Base-by-base conservation (phyloP, 2,888 invertebrate genomes). In the Aspidiotus destructor region DNA sequence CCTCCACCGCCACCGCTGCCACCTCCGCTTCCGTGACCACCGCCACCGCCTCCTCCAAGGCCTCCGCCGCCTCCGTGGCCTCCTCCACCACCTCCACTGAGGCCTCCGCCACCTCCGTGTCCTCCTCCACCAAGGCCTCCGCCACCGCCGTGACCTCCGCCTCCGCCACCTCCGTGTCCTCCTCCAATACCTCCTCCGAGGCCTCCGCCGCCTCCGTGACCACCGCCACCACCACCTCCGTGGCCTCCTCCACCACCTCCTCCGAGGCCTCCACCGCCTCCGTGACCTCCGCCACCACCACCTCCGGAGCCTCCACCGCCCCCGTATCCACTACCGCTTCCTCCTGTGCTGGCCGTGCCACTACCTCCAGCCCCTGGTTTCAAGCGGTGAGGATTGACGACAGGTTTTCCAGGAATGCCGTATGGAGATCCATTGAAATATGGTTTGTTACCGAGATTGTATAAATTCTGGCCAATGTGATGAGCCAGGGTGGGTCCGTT, bases 321-420 rank as follows among this genome's bases (percentile, higher is more conserved):
- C 15, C 16, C 11, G 44, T 70, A 69, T n/a, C 58, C 60, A 6
- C 69, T 68, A 15, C 11, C 11, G 28, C 71, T 71, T 63, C 70
- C 74, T 71, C 65, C 68, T 72, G 70, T 70, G 73, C 73, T 75
- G 74, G 75, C 73, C 8, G 64, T 60, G 7, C 11, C 53, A 48
- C 68, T 74, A 74, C 72, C 70, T 73, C 74, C 74, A 16, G 8
- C 17, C 0, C 69, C 72, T 9, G 58, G 58, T n/a, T 44, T 67
- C 2, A 67, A 42, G 16, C 60, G 67, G 48, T 67, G 58, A 10
- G 67, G 67, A 10, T 13, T 67, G 40, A 67, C 68, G 17, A 41
- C 52, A 2, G 67, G 44, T 16, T 62, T 69, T 0, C 69, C 70
- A 28, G 63, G 60, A 48, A 63, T 70, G 0, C 64, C 68, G 42